Conservation (phyloP, 2,113 vertebrate genomes). For the Platysteira castanea region DNA sequence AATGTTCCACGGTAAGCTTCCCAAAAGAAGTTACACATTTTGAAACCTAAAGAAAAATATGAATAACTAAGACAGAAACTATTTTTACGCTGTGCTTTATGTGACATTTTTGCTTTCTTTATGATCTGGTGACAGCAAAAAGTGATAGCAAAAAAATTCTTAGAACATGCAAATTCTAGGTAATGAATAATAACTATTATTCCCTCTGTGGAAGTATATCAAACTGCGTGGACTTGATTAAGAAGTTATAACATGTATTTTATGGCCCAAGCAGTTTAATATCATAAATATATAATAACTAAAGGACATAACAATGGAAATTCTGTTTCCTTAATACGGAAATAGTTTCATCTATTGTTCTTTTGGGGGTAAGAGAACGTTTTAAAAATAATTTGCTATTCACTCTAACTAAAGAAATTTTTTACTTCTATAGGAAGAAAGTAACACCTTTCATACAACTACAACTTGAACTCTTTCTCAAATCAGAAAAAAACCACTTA, state of each 20-base stretch:
- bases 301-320: background rate
- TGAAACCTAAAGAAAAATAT: background rate
- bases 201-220: background rate
- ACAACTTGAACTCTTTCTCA: background rate
- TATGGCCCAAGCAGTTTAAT: background rate
- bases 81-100: background rate
- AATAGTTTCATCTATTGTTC: background rate
- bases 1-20: background rate
- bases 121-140: background rate
- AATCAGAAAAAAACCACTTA: conserved; percentile 16
- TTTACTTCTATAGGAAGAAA: background rate
- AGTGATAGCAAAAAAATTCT: background rate
- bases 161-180: background rate
- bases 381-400: background rate
- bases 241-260: background rate
- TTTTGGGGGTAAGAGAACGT: background rate
- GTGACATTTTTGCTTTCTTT: background rate
- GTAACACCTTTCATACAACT: background rate
- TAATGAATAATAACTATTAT: background rate
- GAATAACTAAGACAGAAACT: background rate
- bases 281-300: background rate
- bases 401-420: background rate
- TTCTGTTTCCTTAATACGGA: background rate
- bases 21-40: background rate
- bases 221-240: background rate